phyloP scores from a whole-genome alignment of 2,888 invertebrate genomes.

The Phorcus lineatus region DNA sequence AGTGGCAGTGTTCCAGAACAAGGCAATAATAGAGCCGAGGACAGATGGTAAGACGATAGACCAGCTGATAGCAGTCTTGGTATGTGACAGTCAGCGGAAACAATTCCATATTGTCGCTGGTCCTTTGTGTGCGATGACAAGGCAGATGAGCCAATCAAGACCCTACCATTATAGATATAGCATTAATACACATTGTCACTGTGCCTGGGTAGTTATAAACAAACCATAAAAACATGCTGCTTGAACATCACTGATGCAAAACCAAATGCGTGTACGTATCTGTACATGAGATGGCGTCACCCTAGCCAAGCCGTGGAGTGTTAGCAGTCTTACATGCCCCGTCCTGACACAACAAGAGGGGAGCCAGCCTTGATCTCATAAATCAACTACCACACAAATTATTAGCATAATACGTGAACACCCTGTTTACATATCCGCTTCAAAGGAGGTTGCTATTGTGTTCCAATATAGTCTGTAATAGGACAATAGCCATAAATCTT shows the following conservation, averaged over 20 bases:
- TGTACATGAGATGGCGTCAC: too few species aligned
- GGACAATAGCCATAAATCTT: too few species aligned
- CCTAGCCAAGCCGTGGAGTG: too few species aligned
- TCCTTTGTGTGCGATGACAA: background rate
- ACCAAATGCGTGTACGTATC: background rate
- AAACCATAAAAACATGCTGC: background rate
- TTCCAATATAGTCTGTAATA: too few species aligned
- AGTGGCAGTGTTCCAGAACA: background rate
- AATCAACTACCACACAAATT: too few species aligned
- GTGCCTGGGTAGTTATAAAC: background rate
- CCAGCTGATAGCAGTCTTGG: background rate
- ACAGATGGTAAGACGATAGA: background rate
- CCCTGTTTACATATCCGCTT: too few species aligned
- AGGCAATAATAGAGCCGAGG: background rate
- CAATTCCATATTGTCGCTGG: background rate
- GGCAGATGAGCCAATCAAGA: conserved; percentile 6
- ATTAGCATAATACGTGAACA: too few species aligned
- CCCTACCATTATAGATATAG: background rate
- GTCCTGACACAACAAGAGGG: too few species aligned
- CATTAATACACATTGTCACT: background rate
- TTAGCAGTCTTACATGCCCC: too few species aligned
- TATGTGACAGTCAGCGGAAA: background rate
- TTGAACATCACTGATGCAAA: background rate
- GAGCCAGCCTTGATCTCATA: too few species aligned
- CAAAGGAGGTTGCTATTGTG: too few species aligned